Conservation (phyloP, 2,888 invertebrate genomes). For the Xestia rhomboidea region DNA sequence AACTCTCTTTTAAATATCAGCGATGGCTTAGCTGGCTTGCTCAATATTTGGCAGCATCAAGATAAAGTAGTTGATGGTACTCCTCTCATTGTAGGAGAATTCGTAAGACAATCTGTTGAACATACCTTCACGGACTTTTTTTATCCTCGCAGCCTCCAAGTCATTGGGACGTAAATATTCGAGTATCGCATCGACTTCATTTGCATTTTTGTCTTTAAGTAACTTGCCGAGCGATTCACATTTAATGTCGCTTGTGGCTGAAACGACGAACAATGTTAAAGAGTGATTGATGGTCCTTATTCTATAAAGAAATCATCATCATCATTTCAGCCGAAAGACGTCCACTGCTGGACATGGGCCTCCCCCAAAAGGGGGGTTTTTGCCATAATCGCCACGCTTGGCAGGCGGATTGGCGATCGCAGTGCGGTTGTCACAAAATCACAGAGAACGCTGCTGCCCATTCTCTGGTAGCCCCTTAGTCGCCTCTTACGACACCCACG, state of each 20-base stretch:
- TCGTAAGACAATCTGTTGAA: not conserved
- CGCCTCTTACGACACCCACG: no score
- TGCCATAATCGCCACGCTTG: no score
- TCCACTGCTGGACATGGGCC: no score
- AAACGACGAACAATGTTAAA: slow-evolving; percentile 5
- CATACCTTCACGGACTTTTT: slow-evolving; percentile 47
- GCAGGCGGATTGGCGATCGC: no score
- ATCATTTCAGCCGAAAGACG: no score
- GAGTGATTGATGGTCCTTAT: no score
- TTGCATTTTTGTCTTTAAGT: slow-evolving; percentile 14
- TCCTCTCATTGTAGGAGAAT: not conserved
- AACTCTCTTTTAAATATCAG: not conserved
- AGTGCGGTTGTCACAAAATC: no score
- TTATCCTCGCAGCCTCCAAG: not conserved
- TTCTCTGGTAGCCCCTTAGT: no score
- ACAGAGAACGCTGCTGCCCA: no score
- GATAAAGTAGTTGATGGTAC: not conserved
- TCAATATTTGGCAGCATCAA: not conserved
- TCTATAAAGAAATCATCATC: no score
- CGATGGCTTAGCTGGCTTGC: not conserved
- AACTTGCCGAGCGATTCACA: slow-evolving; percentile 26
- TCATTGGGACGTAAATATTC: slow-evolving; percentile 34
- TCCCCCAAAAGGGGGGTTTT: no score
- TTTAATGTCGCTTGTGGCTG: not conserved
- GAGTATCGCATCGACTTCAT: slow-evolving; percentile 30